Percentiles rank a stretch among this genome's conserved stretches.
These are phyloP conservation scores for Rhogogaster chlorosoma DNA, from an alignment of 2,888 invertebrate species.

Conservation along the genomic window DNA sequence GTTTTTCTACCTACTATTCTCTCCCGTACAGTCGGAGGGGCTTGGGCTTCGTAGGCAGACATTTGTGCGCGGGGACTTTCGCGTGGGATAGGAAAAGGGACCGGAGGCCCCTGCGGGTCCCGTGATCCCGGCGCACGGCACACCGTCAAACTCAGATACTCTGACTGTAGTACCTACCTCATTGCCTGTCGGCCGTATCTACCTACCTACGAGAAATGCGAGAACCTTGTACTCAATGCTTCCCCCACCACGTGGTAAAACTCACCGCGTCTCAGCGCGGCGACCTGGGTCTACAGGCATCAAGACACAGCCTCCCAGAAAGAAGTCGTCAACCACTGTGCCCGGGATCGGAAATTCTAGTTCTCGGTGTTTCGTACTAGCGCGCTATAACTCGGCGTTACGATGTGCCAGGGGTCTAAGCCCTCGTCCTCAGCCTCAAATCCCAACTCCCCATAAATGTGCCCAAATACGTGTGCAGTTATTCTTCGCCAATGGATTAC, in stretches of 20 bases:
- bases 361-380: neutral
- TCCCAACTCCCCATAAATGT: too few relatives aligned
- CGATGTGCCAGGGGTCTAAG: too few relatives aligned
- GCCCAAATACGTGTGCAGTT: too few relatives aligned
- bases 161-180: conserved; percentile 33
- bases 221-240: conserved; percentile 49
- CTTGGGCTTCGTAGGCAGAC: neutral
- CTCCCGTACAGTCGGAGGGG: neutral
- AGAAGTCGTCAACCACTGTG: conserved; percentile 50
- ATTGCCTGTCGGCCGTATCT: neutral
- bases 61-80: neutral
- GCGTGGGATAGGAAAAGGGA: neutral
- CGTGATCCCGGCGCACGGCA: neutral
- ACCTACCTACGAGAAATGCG: conserved; percentile 47
- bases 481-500: too few relatives aligned
- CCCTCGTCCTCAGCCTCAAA: too few relatives aligned
- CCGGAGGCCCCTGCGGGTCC: neutral
- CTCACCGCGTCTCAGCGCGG: conserved; percentile 31
- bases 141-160: neutral
- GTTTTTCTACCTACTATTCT: neutral
- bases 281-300: conserved; percentile 35
- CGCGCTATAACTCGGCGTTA: too few relatives aligned
- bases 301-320: conserved; percentile 50
- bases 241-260: conserved; percentile 36
- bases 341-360: conserved; percentile 8